Conservation (phyloP, 2,888 invertebrate species). For the Drosophila lacicola region DNA sequence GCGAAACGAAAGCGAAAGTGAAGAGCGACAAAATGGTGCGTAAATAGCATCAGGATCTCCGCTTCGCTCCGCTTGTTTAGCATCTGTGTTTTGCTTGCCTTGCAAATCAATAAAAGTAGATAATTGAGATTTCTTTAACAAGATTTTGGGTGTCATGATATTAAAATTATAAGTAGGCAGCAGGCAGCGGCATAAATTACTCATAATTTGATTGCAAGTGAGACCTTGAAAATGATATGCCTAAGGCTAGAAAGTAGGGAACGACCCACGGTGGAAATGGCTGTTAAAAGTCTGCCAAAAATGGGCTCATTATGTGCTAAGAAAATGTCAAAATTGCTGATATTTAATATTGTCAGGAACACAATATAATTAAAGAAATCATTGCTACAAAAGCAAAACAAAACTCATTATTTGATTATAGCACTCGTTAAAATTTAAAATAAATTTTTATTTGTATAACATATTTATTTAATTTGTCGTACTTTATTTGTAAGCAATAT, state of each 20-base stretch:
- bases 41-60: conserved; percentile 69
- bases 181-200: conserved; percentile 68
- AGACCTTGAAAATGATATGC: conserved; percentile 68
- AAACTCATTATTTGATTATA: conserved; percentile 42
- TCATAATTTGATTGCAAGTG: conserved; percentile 74
- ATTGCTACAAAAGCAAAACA: conserved; percentile 4
- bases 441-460: conserved; percentile 4
- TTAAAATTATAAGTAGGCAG: conserved; percentile 66
- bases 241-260: conserved; percentile 8
- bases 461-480: conserved; percentile 22
- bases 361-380: conserved; percentile 38
- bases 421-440: conserved; percentile 40
- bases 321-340: conserved; percentile 45
- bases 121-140: conserved; percentile 80
- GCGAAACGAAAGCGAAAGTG: conserved; percentile 42
- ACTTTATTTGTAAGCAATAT: conserved; percentile 28
- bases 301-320: conserved; percentile 44
- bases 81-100: conserved; percentile 55
- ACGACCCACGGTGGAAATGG: neutral
- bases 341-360: conserved; percentile 40
- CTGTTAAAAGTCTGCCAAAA: conserved; percentile 15
- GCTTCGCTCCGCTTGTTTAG: conserved; percentile 45
- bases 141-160: conserved; percentile 74
- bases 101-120: conserved; percentile 80
- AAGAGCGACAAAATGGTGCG: conserved; percentile 75